These are phyloP conservation scores for Idaea aversata DNA, from an alignment of 2,888 invertebrate species.

Conservation along the genomic window DNA sequence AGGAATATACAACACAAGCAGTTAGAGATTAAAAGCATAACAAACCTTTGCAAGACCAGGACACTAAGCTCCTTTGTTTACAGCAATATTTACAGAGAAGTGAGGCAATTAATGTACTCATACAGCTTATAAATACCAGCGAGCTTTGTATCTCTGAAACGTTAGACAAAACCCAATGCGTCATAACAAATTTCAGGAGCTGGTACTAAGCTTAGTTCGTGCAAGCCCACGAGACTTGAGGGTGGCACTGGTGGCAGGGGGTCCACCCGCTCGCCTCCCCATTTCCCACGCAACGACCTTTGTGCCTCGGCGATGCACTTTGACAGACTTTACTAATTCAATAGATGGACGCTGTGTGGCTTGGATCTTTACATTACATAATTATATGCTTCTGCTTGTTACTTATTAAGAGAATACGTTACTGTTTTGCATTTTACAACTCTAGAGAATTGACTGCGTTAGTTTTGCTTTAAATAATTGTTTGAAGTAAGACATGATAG, in stretches of 20 bases:
- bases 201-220: slow-evolving; percentile 58
- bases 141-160: slow-evolving; percentile 40
- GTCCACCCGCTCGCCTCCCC: slow-evolving; percentile 44
- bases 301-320: slow-evolving; percentile 78
- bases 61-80: not conserved
- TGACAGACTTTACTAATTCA: slow-evolving; percentile 80
- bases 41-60: not conserved
- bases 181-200: slow-evolving; percentile 78
- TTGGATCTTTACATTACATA: slow-evolving; percentile 56
- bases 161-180: slow-evolving; percentile 68
- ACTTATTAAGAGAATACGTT: slow-evolving; percentile 4
- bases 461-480: not conserved
- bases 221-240: slow-evolving; percentile 59
- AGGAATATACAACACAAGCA: no score
- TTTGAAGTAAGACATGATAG: not conserved
- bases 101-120: not conserved
- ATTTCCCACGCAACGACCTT: slow-evolving; percentile 79
- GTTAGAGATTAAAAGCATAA: not conserved
- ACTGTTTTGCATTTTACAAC: not conserved
- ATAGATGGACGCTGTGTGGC: slow-evolving; percentile 71
- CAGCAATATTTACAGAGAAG: not conserved
- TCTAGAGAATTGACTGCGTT: not conserved
- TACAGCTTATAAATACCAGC: slow-evolving; percentile 8
- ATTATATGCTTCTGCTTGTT: slow-evolving; percentile 37
- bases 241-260: slow-evolving; percentile 34